These are phyloP conservation scores for Acanthosepion lycidas DNA, from an alignment of 2,888 invertebrate genomes.

Conservation along the genomic window DNA sequence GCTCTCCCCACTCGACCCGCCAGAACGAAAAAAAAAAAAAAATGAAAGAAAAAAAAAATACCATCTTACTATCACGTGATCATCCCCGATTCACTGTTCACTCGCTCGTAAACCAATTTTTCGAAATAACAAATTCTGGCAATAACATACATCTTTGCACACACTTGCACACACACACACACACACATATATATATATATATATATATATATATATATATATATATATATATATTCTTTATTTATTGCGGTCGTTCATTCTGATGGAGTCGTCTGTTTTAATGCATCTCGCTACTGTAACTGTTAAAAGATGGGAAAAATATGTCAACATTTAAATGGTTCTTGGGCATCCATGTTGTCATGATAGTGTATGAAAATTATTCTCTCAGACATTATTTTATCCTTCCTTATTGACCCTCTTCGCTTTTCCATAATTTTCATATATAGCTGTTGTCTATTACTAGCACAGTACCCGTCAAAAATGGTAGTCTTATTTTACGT, in stretches of 20 bases:
- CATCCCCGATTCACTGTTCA: neutral
- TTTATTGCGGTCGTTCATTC: neutral
- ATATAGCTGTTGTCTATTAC: neutral
- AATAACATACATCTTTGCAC: neutral
- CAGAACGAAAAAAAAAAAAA: neutral
- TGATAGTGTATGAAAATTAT: neutral
- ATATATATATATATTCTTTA: neutral
- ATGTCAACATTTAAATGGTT: neutral
- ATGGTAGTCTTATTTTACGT: too few relatives aligned
- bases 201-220: neutral
- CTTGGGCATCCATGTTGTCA: neutral
- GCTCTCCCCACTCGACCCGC: neutral
- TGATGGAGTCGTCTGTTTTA: neutral
- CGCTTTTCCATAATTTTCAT: neutral
- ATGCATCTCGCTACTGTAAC: neutral
- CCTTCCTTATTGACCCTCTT: neutral
- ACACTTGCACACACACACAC: neutral
- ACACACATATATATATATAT: neutral
- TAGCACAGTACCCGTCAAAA: neutral
- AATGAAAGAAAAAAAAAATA: neutral
- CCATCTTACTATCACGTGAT: conserved; percentile 20
- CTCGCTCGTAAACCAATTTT: neutral
- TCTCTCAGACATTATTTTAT: neutral
- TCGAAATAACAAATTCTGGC: neutral
- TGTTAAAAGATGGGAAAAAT: neutral